Evolutionary conservation across 2,113 vertebrate species (phyloP).

Genomic region (Crotalus tigris): DNA sequence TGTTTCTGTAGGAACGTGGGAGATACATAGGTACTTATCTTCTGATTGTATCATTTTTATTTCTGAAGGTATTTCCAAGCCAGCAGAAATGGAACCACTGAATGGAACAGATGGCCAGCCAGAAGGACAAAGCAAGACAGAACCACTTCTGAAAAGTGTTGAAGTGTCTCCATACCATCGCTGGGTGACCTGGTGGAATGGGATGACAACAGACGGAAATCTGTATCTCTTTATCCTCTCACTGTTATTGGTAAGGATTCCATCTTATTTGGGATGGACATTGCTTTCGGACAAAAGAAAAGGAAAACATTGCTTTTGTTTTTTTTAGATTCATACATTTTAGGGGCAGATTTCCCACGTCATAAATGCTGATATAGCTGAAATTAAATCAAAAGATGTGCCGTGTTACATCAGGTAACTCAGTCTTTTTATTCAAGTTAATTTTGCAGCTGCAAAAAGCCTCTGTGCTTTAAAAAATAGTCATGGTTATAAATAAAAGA

Average conservation of each 20-base stretch:
- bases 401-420: neutral
- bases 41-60: constrained; percentile 26
- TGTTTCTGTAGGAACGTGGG: neutral
- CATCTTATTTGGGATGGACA: neutral
- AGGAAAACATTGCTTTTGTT: neutral
- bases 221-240: constrained; percentile 81
- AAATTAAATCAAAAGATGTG: neutral
- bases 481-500: constrained; percentile 43
- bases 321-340: neutral
- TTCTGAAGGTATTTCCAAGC: constrained; percentile 61
- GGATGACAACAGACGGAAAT: constrained; percentile 73
- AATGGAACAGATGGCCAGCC: constrained; percentile 58
- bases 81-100: constrained; percentile 64
- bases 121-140: constrained; percentile 51
- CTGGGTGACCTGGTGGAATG: constrained; percentile 72
- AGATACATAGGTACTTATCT: constrained; percentile 22
- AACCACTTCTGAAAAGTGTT: constrained; percentile 60
- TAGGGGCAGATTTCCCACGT: constrained; percentile 13
- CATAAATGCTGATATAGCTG: neutral
- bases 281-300: neutral
- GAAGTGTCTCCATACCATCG: constrained; percentile 59
- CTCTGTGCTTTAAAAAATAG: constrained; percentile 47
- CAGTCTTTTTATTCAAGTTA: constrained; percentile 31
- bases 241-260: constrained; percentile 84
- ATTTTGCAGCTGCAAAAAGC: constrained; percentile 43